Percentiles rank a stretch among this genome's conserved stretches.
Evolutionary conservation across 64 coral and sea anemone genomes (phyloP).

Genomic region (Trachythela sp.): DNA sequence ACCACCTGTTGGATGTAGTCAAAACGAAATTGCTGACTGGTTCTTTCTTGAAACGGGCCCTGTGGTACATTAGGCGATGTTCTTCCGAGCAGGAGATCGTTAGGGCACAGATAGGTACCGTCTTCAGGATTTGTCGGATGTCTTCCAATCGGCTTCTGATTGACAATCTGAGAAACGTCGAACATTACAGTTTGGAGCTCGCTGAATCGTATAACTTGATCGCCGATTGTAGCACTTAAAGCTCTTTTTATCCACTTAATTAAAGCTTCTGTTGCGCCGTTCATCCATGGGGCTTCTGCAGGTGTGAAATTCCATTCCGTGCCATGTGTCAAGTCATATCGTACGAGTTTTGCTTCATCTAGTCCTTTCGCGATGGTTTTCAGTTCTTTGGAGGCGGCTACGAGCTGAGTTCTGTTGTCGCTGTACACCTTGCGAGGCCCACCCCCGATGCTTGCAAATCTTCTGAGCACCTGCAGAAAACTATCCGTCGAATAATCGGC

Average conservation of each 20-base stretch:
- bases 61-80: conserved; percentile 25
- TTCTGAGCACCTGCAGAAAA: too few relatives aligned
- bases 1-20: conserved; percentile 27
- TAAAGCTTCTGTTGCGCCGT: conserved; percentile 17
- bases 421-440: neutral
- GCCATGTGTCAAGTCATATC: conserved; percentile 6
- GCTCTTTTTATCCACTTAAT: conserved; percentile 28
- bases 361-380: conserved; percentile 29
- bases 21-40: neutral
- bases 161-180: conserved; percentile 11
- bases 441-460: too few relatives aligned
- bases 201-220: neutral
- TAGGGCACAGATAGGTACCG: conserved; percentile 40
- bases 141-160: conserved; percentile 29
- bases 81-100: conserved; percentile 39
- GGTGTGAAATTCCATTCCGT: conserved; percentile 9
- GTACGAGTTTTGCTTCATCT: conserved; percentile 18
- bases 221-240: conserved; percentile 9
- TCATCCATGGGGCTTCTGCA: conserved; percentile 4
- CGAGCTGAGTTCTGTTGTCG: conserved; percentile 9
- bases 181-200: conserved; percentile 36
- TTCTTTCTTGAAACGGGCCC: conserved; percentile 28
- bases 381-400: conserved; percentile 21
- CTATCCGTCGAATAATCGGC: too few relatives aligned
- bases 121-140: conserved; percentile 13